These are phyloP conservation scores for Phrynosoma blainvillii DNA, from an alignment of 2,113 vertebrate species.

Conservation along the genomic window DNA sequence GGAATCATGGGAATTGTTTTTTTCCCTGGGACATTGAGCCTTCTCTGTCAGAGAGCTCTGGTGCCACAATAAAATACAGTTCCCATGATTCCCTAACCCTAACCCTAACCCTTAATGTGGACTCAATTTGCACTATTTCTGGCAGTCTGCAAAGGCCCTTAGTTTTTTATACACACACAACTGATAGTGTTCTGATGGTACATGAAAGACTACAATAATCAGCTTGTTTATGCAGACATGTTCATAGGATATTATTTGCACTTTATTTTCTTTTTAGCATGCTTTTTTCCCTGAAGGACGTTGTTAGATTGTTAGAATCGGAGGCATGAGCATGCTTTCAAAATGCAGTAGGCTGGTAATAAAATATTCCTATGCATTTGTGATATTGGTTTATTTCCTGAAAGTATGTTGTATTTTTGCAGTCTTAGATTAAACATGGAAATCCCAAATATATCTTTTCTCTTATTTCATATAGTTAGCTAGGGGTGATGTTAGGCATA, in stretches of 20 bases:
- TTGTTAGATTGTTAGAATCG: slow-evolving; percentile 3
- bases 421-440: background rate
- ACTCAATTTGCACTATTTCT: too few relatives aligned
- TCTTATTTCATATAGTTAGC: slow-evolving; percentile 3
- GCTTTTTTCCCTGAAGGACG: background rate
- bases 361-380: background rate
- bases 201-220: background rate
- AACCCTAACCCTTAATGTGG: too few relatives aligned
- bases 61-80: too few relatives aligned
- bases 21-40: too few relatives aligned
- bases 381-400: slow-evolving; percentile 23
- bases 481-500: background rate
- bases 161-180: background rate
- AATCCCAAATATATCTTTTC: background rate
- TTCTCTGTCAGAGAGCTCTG: too few relatives aligned
- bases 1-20: too few relatives aligned
- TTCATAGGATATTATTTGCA: background rate
- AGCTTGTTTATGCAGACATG: background rate
- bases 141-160: background rate
- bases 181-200: background rate
- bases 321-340: background rate
- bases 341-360: background rate
- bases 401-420: background rate
- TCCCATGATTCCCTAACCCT: too few relatives aligned
- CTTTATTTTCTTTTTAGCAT: background rate